Evolutionary conservation across 2,888 invertebrate species (phyloP).

Genomic region (Creontiades dilutus): DNA sequence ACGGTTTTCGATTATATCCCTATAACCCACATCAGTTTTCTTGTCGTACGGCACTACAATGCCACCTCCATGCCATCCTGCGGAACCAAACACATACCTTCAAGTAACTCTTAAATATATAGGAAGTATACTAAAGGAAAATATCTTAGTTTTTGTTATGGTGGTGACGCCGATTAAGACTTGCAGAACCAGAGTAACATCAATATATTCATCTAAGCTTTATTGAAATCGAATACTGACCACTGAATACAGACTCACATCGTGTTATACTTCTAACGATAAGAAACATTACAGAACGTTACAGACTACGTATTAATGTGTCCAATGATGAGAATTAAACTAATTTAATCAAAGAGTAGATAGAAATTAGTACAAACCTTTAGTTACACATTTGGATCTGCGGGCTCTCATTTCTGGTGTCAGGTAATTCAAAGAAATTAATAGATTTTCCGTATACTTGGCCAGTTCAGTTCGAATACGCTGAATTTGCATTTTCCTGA

Average conservation of each 20-base stretch:
- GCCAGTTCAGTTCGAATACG: constrained; percentile 83
- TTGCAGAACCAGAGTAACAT: too few species aligned
- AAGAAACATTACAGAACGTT: too few species aligned
- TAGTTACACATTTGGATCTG: constrained; percentile 78
- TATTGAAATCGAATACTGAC: too few species aligned
- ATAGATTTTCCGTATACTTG: constrained; percentile 82
- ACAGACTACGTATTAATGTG: too few species aligned
- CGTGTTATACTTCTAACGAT: too few species aligned
- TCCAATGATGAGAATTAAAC: too few species aligned
- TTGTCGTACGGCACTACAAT: constrained; percentile 91
- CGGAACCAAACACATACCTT: background rate
- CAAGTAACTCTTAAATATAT: too few species aligned
- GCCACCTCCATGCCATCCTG: constrained; percentile 89
- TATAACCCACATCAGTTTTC: constrained; percentile 91
- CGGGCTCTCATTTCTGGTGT: constrained; percentile 83
- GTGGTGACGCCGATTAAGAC: too few species aligned
- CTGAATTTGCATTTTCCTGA: constrained; percentile 82
- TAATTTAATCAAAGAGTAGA: background rate
- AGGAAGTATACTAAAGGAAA: too few species aligned
- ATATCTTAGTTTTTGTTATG: too few species aligned
- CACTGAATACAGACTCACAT: too few species aligned
- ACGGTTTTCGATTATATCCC: constrained; percentile 78
- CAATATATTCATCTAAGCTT: too few species aligned
- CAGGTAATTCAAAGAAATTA: constrained; percentile 82
- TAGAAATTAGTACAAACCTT: constrained; percentile 74